Percentiles rank a stretch among this genome's conserved stretches.
Evolutionary conservation across 2,113 vertebrate species (phyloP).

Genomic region (Poeciliopsis turrubarensis): DNA sequence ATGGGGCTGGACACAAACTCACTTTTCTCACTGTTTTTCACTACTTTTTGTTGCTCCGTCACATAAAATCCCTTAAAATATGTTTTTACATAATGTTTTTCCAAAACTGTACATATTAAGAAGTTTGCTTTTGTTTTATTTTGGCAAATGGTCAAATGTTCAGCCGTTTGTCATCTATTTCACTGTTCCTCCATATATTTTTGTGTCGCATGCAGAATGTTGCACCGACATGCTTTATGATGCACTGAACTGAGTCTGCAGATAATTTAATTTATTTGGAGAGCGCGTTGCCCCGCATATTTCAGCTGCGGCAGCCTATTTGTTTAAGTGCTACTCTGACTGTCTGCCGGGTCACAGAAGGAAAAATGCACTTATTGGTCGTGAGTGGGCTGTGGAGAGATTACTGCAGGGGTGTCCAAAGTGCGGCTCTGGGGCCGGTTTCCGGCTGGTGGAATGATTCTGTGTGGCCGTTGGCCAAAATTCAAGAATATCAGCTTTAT

Average conservation of each 20-base stretch:
- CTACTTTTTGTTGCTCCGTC: not conserved
- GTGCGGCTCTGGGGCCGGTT: too few species aligned
- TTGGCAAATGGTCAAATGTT: not conserved
- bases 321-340: constrained; percentile 59
- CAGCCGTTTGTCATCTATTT: not conserved
- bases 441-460: too few species aligned
- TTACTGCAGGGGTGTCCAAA: constrained; percentile 21
- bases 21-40: not conserved
- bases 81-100: not conserved
- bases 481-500: too few species aligned
- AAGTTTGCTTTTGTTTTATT: constrained; percentile 12
- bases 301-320: constrained; percentile 47
- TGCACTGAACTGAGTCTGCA: constrained; percentile 43
- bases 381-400: constrained; percentile 54
- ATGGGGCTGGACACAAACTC: not conserved
- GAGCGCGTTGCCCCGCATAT: constrained; percentile 52
- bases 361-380: constrained; percentile 49
- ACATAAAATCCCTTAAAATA: not conserved
- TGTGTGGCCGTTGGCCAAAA: too few species aligned
- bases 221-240: constrained; percentile 37
- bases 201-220: constrained; percentile 14
- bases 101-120: not conserved
- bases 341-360: constrained; percentile 29
- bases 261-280: constrained; percentile 69
- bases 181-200: constrained; percentile 12